These are phyloP conservation scores for Scophthalmus maximus DNA, from an alignment of 2,113 vertebrate genomes.

Conservation along the genomic window DNA sequence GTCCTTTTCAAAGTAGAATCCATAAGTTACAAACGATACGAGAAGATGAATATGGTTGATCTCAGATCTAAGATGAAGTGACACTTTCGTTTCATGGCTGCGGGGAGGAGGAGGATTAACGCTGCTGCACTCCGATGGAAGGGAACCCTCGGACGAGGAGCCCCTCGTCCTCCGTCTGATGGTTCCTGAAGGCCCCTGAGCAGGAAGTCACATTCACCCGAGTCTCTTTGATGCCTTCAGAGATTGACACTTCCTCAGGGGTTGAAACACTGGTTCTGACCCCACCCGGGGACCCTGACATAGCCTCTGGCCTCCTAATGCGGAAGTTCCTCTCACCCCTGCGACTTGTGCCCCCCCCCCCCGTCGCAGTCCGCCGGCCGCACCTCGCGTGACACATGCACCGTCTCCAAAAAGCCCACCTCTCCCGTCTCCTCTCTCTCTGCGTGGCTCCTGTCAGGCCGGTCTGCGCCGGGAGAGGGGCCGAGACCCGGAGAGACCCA, in stretches of 20 bases:
- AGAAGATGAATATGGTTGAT: slow-evolving; percentile 28
- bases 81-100: slow-evolving; percentile 44
- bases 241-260: slow-evolving; percentile 64
- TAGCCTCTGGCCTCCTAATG: slow-evolving; percentile 62
- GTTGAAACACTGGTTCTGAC: slow-evolving; percentile 51
- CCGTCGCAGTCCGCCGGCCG: slow-evolving; percentile 43
- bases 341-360: slow-evolving; percentile 31
- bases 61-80: slow-evolving; percentile 22
- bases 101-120: slow-evolving; percentile 23
- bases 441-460: slow-evolving; percentile 76
- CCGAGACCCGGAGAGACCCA: slow-evolving; percentile 66
- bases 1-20: slow-evolving; percentile 20
- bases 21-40: neutral
- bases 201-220: slow-evolving; percentile 61
- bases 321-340: slow-evolving; percentile 51
- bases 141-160: slow-evolving; percentile 59
- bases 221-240: slow-evolving; percentile 51
- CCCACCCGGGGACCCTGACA: slow-evolving; percentile 47
- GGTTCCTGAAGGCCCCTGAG: slow-evolving; percentile 36
- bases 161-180: slow-evolving; percentile 49
- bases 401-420: slow-evolving; percentile 40
- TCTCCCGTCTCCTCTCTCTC: slow-evolving; percentile 51
- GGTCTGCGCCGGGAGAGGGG: slow-evolving; percentile 55
- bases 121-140: slow-evolving; percentile 48
- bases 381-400: slow-evolving; percentile 57